Base-by-base conservation (phyloP, 2,888 invertebrate species). In the Agonopterix heracliana region DNA sequence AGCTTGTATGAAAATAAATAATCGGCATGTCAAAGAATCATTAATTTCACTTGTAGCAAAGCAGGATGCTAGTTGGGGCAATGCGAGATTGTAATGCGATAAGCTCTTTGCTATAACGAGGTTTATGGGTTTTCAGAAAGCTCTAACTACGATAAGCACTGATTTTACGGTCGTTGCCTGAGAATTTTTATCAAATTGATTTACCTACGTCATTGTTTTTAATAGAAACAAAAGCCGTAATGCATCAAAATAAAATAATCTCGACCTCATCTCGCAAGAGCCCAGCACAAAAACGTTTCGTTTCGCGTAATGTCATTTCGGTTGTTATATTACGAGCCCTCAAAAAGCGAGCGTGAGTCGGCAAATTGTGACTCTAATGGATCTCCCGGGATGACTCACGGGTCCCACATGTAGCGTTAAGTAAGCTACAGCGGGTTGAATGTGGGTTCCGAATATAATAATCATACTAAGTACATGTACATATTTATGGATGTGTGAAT, bases 311-410 rank as follows among this genome's bases (percentile, higher is more conserved):
- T 60, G 58, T 63, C 59, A 61, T 59, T 26, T 59, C 58, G 51
- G 51, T 51, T 55, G 60, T 62, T 63, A 57, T 64, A 59, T 64
- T 63, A 62, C 61, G 63, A 61, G 63, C 65, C 71, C 71, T 70
- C 75, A 75, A 78, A 81, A 81, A 78, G 74, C 71, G 67, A 78
- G 64, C 74, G 71, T 86, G 85, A 86, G 66, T 78, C 71, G 72
- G 77, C 81, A 77, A 75, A 76, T 74, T 75, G 71, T 71, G 70
- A 69, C 64, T 59, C 77, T 84, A 84, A 86, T 82, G 82, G 81
- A 82, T 75, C 74, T 66, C 72, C 64, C 66, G 74, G 76, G 75
- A 78, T 81, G 78, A 81, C 68, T 79, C 78, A 76, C 68, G 71
- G 68, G 69, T 68, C 74, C 75, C 79, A 70, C 74, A 77, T 81